Evolutionary conservation across 2,113 vertebrate genomes (phyloP), one percentile per base, ranked within the genome.

Genomic region (Solea solea): DNA sequence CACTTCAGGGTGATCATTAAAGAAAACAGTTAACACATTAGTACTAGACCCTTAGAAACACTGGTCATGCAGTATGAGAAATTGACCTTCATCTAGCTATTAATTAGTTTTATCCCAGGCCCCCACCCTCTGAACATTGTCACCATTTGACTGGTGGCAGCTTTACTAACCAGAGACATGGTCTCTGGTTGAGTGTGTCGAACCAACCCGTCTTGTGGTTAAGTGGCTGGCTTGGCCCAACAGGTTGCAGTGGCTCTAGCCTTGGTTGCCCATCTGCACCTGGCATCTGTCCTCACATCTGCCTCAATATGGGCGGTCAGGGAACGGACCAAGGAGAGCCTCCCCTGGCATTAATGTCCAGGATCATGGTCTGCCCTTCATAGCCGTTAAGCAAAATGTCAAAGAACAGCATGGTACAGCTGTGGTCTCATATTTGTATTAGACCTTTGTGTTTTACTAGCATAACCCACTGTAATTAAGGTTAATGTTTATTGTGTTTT

Each of bases 211-310:
- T 95, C 93, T 89, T 89, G 83, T 92, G 86, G 93, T 93, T 89
- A 86, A 93, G 92, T 92, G 92, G 93, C 91, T 86, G 90, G 80
- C 90, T 91, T 83, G 80, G 90, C 90, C 93, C 95, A 96, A 97
- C 95, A 96, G 95, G 96, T 97, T 95, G 90, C 86, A 53, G 84
- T 87, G 56, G 86, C 92, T 85, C 74, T 78, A 88, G 90, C 91
- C 93, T 89, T 89, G 87, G 88, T 88, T 92, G 85, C 76, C 94
- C 95, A 94, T 95, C 94, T 96, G 95, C 88, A 92, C 81, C 75
- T 74, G 87, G 93, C 95, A 95, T 94, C 95, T 97, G 95, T 92
- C 92, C 88, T 78, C 93, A 90, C 93, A 94, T 94, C 88, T 95
- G 92, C 83, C 72, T 87, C 74, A 83, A 73, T 77, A 81, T 88